A percentile compares a stretch with the other conserved stretches of the same genome.
These are phyloP conservation scores for Hoplostethus atlanticus DNA, from an alignment of 2,797 vertebrate species.

Conservation along the genomic window DNA sequence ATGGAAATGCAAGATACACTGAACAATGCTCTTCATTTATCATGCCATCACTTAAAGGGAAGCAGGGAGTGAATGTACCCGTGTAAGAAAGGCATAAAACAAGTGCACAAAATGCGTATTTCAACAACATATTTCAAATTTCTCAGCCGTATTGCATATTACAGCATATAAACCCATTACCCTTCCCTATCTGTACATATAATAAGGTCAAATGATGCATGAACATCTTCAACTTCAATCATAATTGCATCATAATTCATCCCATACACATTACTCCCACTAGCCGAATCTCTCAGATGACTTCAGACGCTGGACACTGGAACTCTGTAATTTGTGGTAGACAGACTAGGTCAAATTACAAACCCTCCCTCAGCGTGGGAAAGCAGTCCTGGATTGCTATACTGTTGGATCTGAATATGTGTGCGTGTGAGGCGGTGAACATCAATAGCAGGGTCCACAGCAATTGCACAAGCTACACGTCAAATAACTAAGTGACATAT, in stretches of 20 bases:
- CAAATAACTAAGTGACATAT: neutral
- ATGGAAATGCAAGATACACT: no score
- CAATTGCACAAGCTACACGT: neutral
- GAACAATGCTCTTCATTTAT: no score
- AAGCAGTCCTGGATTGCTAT: slow-evolving; percentile 44
- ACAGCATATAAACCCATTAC: neutral
- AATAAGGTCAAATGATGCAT: neutral
- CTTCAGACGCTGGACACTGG: slow-evolving; percentile 62
- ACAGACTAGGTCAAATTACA: slow-evolving; percentile 54
- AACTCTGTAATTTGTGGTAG: slow-evolving; percentile 66
- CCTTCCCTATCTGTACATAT: neutral
- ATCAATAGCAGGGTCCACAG: slow-evolving; percentile 11
- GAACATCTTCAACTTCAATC: neutral
- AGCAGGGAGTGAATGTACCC: no score
- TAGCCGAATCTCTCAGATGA: slow-evolving; percentile 43
- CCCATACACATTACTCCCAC: slow-evolving; percentile 1
- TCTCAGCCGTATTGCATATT: slow-evolving; percentile 26
- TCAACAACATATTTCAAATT: neutral
- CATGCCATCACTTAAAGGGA: no score
- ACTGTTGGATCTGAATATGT: slow-evolving; percentile 20
- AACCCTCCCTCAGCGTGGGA: slow-evolving; percentile 66
- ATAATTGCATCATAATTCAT: neutral
- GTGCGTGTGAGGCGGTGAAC: slow-evolving; percentile 1
- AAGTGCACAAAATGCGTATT: no score
- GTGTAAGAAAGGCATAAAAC: neutral